phyloP scores from a whole-genome alignment of 2,888 invertebrate genomes.

The Oxycera nigricornis region DNA sequence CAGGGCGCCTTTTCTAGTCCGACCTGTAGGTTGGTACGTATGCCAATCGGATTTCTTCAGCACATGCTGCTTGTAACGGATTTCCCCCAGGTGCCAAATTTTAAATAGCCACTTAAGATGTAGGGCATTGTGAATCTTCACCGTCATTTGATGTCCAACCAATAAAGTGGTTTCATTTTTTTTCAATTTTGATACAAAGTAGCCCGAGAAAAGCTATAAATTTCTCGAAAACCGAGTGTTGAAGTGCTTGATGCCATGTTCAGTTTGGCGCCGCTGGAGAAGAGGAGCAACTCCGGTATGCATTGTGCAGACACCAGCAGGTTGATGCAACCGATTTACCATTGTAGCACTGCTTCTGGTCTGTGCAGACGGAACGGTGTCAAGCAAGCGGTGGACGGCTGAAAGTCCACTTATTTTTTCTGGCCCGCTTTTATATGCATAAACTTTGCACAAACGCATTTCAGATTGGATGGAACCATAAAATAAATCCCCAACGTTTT shows the following conservation, averaged over 20 bases:
- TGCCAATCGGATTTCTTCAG: background rate
- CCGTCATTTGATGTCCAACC: background rate
- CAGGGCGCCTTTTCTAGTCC: background rate
- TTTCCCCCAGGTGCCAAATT: background rate
- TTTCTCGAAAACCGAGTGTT: background rate
- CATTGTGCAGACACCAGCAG: background rate
- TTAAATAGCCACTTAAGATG: background rate
- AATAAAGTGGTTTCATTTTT: background rate
- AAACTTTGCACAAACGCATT: background rate
- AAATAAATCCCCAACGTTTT: slow-evolving; percentile 2
- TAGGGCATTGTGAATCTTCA: background rate
- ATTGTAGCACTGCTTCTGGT: too few species aligned
- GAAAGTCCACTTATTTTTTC: background rate
- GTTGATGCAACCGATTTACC: background rate
- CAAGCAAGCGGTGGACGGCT: slow-evolving; percentile 11
- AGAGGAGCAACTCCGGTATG: background rate
- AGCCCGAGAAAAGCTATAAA: too few species aligned
- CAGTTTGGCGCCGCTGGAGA: background rate
- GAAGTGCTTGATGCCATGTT: background rate
- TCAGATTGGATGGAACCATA: background rate
- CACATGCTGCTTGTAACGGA: background rate
- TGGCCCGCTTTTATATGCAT: background rate
- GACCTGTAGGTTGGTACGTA: background rate
- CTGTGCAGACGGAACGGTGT: slow-evolving; percentile 20
- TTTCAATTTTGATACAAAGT: background rate